phyloP scores from a whole-genome alignment of 2,888 invertebrate species.

The Scrobipalpa costella region DNA sequence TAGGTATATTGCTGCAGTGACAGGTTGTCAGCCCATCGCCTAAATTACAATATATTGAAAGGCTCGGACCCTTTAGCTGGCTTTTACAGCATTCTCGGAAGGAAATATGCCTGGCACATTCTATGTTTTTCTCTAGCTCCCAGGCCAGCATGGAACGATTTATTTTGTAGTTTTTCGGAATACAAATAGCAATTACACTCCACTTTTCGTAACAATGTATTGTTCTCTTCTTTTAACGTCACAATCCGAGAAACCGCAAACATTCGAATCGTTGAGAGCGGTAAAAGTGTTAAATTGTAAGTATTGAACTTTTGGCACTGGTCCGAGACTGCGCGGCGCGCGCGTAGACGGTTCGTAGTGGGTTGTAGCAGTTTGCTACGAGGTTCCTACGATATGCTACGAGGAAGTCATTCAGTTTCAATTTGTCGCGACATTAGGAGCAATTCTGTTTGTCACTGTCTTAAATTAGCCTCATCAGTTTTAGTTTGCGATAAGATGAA shows the following conservation, averaged over 20 bases:
- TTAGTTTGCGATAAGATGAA: no score
- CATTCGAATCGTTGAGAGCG: neutral
- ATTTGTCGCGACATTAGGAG: conserved; percentile 7
- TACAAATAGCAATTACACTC: neutral
- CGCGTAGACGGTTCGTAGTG: neutral
- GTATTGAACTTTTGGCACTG: conserved; percentile 3
- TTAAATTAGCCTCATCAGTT: no score
- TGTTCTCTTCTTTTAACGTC: no score
- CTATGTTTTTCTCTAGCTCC: no score
- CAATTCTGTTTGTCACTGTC: neutral
- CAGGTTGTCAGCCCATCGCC: no score
- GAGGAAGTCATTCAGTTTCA: neutral
- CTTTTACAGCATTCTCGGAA: no score
- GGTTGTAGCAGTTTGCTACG: neutral
- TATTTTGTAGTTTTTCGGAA: no score
- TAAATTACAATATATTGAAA: no score
- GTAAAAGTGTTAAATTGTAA: neutral
- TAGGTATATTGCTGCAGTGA: no score
- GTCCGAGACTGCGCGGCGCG: conserved; percentile 14
- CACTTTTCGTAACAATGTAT: neutral
- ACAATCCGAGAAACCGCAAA: neutral
- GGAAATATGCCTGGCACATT: no score
- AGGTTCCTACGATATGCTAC: neutral
- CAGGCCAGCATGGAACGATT: no score
- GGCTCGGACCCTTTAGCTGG: no score